Percentiles rank a stretch among this genome's conserved stretches.
Evolutionary conservation across 2,113 vertebrate species (phyloP).

Genomic region (Canis aureus): DNA sequence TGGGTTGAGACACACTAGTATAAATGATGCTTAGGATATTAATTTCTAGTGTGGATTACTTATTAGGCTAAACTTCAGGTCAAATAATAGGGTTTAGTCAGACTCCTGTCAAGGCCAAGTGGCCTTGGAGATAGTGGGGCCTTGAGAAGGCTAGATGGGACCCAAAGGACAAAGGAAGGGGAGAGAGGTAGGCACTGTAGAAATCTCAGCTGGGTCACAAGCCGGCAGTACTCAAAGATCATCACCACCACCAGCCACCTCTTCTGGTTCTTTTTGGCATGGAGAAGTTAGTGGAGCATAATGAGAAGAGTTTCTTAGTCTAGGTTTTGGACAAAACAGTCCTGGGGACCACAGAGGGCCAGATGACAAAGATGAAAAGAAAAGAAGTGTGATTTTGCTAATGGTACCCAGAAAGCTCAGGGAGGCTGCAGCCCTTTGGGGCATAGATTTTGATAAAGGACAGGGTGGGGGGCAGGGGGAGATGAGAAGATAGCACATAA

Average conservation of each 20-base stretch:
- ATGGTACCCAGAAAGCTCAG: not conserved
- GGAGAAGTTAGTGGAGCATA: not conserved
- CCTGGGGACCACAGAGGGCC: not conserved
- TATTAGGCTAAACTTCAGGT: not conserved
- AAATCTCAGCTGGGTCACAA: not conserved
- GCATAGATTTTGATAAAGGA: not conserved
- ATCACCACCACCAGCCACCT: not conserved
- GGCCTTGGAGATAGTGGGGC: not conserved
- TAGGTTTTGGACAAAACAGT: not conserved
- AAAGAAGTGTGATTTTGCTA: not conserved
- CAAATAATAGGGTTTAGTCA: not conserved
- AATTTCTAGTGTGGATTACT: not conserved
- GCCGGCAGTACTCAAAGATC: not conserved
- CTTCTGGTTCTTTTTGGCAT: not conserved
- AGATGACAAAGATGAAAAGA: constrained; percentile 14
- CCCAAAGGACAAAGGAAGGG: not conserved
- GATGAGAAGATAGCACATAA: not conserved
- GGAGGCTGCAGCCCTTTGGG: not conserved
- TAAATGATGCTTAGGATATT: not conserved
- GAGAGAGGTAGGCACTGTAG: not conserved
- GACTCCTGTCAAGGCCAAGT: not conserved
- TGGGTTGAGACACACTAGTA: not conserved
- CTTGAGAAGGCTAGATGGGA: not conserved
- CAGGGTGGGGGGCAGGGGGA: rapidly evolving
- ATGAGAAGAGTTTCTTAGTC: not conserved